A percentile compares a stretch with the other conserved stretches of the same genome.
Conservation (phyloP, 2,113 vertebrate species). For the Recurvirostra avosetta region DNA sequence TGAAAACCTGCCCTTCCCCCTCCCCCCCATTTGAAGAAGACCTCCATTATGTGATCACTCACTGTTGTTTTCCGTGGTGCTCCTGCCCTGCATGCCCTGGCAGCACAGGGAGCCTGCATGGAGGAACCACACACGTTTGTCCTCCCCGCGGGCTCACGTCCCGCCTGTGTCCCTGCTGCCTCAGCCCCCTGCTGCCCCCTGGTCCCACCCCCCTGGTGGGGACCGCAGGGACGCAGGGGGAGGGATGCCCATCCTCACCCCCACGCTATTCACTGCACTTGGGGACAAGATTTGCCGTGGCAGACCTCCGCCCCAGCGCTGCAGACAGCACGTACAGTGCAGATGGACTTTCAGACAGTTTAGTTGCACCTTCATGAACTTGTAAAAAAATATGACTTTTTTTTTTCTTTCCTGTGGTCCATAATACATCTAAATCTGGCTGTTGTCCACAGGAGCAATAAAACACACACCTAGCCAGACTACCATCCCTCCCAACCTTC, state of each 20-base stretch:
- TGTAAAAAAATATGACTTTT: neutral
- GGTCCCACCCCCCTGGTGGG: neutral
- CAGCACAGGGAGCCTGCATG: accelerated
- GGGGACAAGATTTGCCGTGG: neutral
- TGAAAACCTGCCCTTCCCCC: neutral
- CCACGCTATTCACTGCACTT: neutral
- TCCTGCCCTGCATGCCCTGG: neutral
- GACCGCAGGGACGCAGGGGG: accelerated
- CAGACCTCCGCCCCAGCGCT: neutral
- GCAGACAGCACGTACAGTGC: neutral
- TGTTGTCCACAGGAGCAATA: neutral
- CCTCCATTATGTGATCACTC: too few relatives aligned
- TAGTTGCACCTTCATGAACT: neutral
- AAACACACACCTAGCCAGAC: neutral
- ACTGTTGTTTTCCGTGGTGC: accelerated
- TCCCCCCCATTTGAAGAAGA: neutral
- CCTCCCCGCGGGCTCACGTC: accelerated
- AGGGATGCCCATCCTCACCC: neutral
- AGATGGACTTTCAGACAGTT: neutral
- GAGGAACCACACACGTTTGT: accelerated
- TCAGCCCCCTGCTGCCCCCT: neutral
- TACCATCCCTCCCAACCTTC: neutral
- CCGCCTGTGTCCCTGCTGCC: neutral
- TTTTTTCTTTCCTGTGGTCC: neutral
- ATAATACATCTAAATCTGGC: neutral